Conservation (phyloP, 2,888 invertebrate genomes). For the Polymixis lichenea region DNA sequence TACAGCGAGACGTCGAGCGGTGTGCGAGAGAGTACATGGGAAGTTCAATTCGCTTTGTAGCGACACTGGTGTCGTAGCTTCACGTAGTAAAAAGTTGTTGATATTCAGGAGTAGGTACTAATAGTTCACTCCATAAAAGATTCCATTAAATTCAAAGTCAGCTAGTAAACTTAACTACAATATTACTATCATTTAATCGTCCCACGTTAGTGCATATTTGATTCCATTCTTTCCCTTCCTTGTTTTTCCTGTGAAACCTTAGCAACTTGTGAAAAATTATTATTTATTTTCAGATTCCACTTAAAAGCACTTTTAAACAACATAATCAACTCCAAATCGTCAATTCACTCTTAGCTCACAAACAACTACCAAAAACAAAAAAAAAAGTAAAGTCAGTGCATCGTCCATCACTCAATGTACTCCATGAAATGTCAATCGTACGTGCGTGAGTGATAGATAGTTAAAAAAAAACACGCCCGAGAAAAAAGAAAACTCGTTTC, state of each 20-base stretch:
- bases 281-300: too few species aligned
- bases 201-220: too few species aligned
- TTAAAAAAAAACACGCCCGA: conserved; percentile 36
- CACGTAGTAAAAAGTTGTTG: background rate
- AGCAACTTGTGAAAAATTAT: too few species aligned
- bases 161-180: background rate
- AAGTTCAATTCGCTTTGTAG: too few species aligned
- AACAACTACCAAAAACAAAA: conserved; percentile 1
- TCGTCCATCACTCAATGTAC: conserved; percentile 47
- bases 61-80: too few species aligned
- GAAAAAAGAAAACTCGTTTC: conserved; percentile 10
- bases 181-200: background rate
- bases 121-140: background rate
- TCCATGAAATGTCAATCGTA: conserved; percentile 49
- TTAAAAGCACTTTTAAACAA: background rate
- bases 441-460: conserved; percentile 61
- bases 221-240: background rate
- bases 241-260: background rate
- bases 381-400: conserved; percentile 32
- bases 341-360: background rate
- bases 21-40: too few species aligned
- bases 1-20: too few species aligned
- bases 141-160: background rate
- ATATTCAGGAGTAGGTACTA: background rate
- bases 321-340: background rate